phyloP scores from a whole-genome alignment of 2,888 invertebrate genomes.

The Heteromyza rotundicornis region DNA sequence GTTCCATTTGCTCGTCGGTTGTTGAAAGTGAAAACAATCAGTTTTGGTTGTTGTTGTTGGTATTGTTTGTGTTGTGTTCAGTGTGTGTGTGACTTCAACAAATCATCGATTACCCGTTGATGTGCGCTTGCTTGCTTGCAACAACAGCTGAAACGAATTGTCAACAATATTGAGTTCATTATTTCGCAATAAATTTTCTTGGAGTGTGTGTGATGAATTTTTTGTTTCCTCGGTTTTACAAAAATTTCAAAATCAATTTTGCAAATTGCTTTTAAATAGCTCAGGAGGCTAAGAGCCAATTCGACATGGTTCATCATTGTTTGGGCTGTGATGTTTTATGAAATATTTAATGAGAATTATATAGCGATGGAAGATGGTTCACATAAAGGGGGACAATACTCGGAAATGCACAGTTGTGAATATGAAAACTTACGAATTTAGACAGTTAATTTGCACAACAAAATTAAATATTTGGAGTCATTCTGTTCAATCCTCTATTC shows the following conservation, averaged over 20 bases:
- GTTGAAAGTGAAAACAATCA: slow-evolving; percentile 39
- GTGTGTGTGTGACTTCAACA: slow-evolving; percentile 14
- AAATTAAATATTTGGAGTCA: too few relatives aligned
- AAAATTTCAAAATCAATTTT: too few relatives aligned
- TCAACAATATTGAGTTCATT: slow-evolving; percentile 57
- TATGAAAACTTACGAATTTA: too few relatives aligned
- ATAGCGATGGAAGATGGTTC: too few relatives aligned
- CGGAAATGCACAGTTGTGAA: too few relatives aligned
- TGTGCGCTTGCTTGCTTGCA: neutral
- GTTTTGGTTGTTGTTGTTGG: slow-evolving; percentile 22
- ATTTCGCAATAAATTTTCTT: slow-evolving; percentile 54
- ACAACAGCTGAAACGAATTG: slow-evolving; percentile 5
- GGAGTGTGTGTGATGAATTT: too few relatives aligned
- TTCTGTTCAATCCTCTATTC: too few relatives aligned
- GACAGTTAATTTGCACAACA: too few relatives aligned
- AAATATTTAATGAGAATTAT: neutral
- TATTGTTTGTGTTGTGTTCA: too few relatives aligned
- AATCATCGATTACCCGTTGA: slow-evolving; percentile 1
- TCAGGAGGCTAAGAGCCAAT: neutral
- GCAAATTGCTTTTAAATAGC: neutral
- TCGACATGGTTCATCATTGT: too few relatives aligned
- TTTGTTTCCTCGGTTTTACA: slow-evolving; percentile 31
- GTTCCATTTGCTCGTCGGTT: slow-evolving; percentile 1
- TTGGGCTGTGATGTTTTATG: neutral
- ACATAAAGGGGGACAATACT: too few relatives aligned